Evolutionary conservation across 2,797 vertebrate species (phyloP).

Genomic region (Oryzias sinensis): DNA sequence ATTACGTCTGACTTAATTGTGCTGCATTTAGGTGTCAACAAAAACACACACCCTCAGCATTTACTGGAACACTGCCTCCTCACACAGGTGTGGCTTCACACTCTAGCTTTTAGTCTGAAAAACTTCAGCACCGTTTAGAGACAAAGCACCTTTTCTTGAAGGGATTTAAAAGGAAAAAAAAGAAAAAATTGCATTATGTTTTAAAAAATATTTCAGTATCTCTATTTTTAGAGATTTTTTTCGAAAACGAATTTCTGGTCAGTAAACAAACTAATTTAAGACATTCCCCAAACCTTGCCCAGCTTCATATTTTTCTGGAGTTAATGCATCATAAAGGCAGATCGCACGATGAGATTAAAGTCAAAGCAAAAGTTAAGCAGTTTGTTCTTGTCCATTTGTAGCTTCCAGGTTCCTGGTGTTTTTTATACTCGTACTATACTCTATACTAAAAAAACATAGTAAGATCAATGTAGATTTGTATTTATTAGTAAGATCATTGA

Average conservation of each 20-base stretch:
- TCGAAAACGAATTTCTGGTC: not conserved
- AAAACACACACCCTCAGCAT: conserved; percentile 59
- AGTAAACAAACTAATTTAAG: not conserved
- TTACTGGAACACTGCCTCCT: conserved; percentile 71
- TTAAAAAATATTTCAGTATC: not conserved
- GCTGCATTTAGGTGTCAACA: conserved; percentile 38
- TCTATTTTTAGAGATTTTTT: not conserved
- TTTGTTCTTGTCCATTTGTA: too few relatives aligned
- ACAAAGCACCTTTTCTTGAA: conserved; percentile 1
- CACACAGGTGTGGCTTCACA: conserved; percentile 68
- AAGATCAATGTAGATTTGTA: too few relatives aligned
- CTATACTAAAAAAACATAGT: too few relatives aligned
- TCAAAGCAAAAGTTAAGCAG: too few relatives aligned
- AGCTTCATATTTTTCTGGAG: not conserved
- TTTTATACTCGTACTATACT: too few relatives aligned
- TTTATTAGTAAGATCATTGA: too few relatives aligned
- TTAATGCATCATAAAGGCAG: not conserved
- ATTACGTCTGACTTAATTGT: conserved; percentile 23
- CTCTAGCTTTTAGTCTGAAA: conserved; percentile 32
- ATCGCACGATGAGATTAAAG: too few relatives aligned
- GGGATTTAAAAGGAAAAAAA: not conserved
- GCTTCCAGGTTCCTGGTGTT: too few relatives aligned
- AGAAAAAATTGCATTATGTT: not conserved
- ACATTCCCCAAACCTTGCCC: not conserved
- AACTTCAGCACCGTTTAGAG: conserved; percentile 22